phyloP scores from a whole-genome alignment of 2,797 vertebrate genomes.

The Darevskia nairensis region DNA sequence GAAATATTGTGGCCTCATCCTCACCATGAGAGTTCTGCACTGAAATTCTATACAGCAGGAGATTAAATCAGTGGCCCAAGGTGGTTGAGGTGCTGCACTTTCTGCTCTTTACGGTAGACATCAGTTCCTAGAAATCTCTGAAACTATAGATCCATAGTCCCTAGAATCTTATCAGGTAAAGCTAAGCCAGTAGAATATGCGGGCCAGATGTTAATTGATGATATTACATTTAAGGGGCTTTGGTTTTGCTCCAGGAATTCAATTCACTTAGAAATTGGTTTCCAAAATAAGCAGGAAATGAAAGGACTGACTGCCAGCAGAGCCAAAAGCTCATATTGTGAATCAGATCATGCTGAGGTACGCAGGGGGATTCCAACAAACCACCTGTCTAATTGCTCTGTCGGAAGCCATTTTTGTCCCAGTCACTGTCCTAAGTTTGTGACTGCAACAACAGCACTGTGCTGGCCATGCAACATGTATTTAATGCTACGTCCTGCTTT shows the following conservation, averaged over 20 bases:
- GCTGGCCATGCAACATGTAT: background rate
- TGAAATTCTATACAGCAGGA: background rate
- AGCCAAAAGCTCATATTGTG: background rate
- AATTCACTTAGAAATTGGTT: background rate
- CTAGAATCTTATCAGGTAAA: background rate
- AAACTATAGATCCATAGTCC: background rate
- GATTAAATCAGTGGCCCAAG: background rate
- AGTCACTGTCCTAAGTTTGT: background rate
- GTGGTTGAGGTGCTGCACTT: background rate
- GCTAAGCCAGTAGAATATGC: background rate
- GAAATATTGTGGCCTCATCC: background rate
- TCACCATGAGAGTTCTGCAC: background rate
- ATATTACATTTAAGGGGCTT: background rate
- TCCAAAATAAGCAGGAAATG: conserved; percentile 35
- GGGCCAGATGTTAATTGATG: conserved; percentile 17
- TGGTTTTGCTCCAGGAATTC: background rate
- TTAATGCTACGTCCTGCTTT: background rate
- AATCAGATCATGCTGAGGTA: background rate
- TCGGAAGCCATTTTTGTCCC: background rate
- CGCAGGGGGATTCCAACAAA: background rate
- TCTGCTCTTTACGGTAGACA: background rate
- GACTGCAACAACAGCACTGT: background rate
- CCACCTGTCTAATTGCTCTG: conserved; percentile 12
- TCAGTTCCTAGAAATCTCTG: background rate
- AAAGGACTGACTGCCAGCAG: conserved; percentile 14